Conservation (phyloP, 1,140 invertebrate species). For the Brachionus sp. region DNA sequence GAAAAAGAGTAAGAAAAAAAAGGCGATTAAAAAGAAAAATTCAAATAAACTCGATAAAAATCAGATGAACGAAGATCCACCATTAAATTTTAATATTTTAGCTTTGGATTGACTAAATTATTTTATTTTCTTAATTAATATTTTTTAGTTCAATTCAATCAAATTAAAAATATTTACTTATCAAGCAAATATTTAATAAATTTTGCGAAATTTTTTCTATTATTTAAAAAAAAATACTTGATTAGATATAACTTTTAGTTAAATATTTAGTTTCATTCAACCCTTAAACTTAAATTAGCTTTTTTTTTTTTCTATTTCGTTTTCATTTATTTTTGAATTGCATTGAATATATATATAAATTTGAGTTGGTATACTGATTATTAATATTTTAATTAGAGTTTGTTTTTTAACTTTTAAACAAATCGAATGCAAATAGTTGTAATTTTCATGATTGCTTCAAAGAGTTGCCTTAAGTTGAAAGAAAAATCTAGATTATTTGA, state of each 20-base stretch:
- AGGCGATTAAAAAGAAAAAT: background rate
- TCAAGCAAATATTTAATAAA: conserved; percentile 36
- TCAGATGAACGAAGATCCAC: background rate
- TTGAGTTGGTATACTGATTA: no score
- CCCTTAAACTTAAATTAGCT: background rate
- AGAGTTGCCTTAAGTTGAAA: no score
- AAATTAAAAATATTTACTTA: background rate
- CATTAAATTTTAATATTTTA: background rate
- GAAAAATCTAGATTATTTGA: no score
- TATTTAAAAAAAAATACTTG: background rate
- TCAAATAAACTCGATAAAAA: background rate
- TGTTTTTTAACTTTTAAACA: background rate
- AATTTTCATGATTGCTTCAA: no score
- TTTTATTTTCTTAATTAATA: background rate
- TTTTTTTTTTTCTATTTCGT: background rate
- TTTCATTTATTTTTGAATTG: background rate
- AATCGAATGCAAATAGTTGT: no score
- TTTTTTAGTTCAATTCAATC: background rate
- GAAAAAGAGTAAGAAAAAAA: background rate
- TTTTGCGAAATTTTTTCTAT: background rate
- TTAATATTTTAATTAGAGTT: no score
- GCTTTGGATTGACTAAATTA: background rate
- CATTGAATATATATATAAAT: background rate
- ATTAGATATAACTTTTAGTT: background rate
- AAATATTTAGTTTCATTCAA: background rate